phyloP scores from a whole-genome alignment of 2,797 vertebrate genomes.

The Eupleurogrammus muticus region DNA sequence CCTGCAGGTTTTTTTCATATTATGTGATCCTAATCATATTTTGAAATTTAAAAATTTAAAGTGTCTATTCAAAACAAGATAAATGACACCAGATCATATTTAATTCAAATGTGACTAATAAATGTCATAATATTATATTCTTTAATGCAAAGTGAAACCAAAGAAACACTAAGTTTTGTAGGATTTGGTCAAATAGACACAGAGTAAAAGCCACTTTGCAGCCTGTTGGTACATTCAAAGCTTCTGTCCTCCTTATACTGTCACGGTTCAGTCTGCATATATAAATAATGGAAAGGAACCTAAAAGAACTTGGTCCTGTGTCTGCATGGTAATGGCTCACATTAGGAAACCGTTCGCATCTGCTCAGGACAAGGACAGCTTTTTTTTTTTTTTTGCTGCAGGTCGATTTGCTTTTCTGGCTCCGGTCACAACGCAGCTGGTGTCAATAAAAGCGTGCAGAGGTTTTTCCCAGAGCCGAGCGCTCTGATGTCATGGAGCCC shows the following conservation, averaged over 20 bases:
- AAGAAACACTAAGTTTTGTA: background rate
- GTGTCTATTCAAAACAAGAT: background rate
- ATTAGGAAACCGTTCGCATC: slow-evolving; percentile 33
- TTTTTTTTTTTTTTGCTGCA: background rate
- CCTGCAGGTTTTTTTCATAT: no score
- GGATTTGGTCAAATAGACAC: slow-evolving; percentile 9
- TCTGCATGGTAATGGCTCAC: slow-evolving; percentile 30
- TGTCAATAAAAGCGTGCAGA: slow-evolving; percentile 15
- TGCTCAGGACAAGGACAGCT: slow-evolving; percentile 10
- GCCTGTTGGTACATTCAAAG: slow-evolving; percentile 2
- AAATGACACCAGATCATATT: slow-evolving; percentile 2
- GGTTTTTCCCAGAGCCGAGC: slow-evolving; percentile 2
- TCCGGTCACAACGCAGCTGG: slow-evolving; percentile 37
- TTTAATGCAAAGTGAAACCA: slow-evolving; percentile 5
- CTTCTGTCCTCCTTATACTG: background rate
- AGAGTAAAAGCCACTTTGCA: background rate
- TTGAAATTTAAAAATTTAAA: slow-evolving; percentile 29
- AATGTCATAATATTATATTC: slow-evolving; percentile 21
- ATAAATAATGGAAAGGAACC: slow-evolving; percentile 15
- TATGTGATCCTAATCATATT: slow-evolving; percentile 42
- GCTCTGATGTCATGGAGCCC: slow-evolving; percentile 8
- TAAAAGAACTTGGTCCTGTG: slow-evolving; percentile 11
- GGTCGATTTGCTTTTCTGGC: background rate
- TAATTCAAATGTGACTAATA: slow-evolving; percentile 31
- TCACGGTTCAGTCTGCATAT: background rate